Evolutionary conservation across 2,888 invertebrate genomes (phyloP).

Genomic region (Nemurella pictetii): DNA sequence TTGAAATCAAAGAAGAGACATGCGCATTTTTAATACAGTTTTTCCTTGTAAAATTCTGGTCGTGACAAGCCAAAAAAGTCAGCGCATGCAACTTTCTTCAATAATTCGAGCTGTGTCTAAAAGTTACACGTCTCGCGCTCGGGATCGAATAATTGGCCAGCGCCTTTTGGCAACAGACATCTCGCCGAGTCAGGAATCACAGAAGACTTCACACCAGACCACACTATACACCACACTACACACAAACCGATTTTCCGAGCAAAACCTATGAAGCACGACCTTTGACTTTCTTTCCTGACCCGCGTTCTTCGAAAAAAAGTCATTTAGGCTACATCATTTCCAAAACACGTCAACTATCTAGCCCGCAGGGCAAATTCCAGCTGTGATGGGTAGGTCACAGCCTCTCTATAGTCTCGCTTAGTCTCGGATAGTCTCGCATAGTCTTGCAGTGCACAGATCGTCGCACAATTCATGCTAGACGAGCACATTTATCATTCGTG

Average conservation of each 20-base stretch:
- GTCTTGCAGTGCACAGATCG: not conserved
- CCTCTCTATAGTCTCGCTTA: too few relatives aligned
- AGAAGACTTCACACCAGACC: too few relatives aligned
- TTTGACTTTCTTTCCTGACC: not conserved
- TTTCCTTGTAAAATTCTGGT: not conserved
- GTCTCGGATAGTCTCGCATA: too few relatives aligned
- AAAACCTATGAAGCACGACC: not conserved
- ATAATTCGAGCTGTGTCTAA: not conserved
- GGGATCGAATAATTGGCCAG: not conserved
- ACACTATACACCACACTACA: too few relatives aligned
- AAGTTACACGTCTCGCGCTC: not conserved
- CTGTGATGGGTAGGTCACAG: too few relatives aligned
- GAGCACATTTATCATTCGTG: not conserved
- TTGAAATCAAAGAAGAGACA: not conserved
- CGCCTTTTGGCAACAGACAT: not conserved
- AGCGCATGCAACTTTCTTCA: not conserved
- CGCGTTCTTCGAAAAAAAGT: not conserved
- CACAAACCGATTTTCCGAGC: too few relatives aligned
- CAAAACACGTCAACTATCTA: not conserved
- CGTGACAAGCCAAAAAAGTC: not conserved
- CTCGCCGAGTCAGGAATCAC: not conserved
- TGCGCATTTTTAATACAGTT: not conserved
- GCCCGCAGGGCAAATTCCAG: not conserved
- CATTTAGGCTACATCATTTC: not conserved
- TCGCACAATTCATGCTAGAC: not conserved